Percentiles rank a stretch among this genome's conserved stretches.
These are phyloP conservation scores for Helicoverpa armigera DNA, from an alignment of 1,140 invertebrate species.

Conservation along the genomic window DNA sequence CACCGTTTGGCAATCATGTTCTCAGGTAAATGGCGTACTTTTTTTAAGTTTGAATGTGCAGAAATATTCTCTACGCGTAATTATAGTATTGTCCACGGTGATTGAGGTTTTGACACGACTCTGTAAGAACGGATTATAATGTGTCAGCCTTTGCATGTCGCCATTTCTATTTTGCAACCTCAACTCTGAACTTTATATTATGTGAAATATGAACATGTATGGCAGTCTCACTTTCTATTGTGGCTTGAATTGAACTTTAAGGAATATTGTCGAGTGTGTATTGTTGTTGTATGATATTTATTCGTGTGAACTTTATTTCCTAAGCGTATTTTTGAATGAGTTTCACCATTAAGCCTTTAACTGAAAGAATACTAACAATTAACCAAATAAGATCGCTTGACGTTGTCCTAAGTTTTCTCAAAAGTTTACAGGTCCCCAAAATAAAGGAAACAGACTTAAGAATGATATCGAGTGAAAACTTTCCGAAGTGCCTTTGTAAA, in stretches of 20 bases:
- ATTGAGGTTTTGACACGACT: constrained; percentile 50
- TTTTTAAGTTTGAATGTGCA: constrained; percentile 43
- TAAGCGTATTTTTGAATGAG: background rate
- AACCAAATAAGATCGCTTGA: background rate
- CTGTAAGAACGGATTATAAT: constrained; percentile 35
- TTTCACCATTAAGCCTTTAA: background rate
- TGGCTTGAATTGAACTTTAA: constrained; percentile 10
- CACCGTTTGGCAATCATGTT: constrained; percentile 43
- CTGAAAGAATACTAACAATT: background rate
- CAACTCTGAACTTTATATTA: constrained; percentile 41
- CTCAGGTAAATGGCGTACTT: constrained; percentile 49
- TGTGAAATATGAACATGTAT: constrained; percentile 27
- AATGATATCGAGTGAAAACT: constrained; percentile 16
- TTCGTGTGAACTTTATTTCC: background rate
- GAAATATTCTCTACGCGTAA: constrained; percentile 46
- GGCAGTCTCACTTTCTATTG: constrained; percentile 17
- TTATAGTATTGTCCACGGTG: constrained; percentile 48
- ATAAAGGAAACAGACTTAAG: constrained; percentile 7
- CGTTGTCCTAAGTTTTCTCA: background rate
- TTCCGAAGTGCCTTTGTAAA: constrained; percentile 4
- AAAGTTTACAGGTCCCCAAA: background rate
- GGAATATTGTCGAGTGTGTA: background rate
- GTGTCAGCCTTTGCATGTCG: constrained; percentile 37
- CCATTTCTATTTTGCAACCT: constrained; percentile 42
- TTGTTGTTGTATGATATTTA: background rate